Conservation (phyloP, 92 coral and sea anemone species). For the Bergia puertoricense region DNA sequence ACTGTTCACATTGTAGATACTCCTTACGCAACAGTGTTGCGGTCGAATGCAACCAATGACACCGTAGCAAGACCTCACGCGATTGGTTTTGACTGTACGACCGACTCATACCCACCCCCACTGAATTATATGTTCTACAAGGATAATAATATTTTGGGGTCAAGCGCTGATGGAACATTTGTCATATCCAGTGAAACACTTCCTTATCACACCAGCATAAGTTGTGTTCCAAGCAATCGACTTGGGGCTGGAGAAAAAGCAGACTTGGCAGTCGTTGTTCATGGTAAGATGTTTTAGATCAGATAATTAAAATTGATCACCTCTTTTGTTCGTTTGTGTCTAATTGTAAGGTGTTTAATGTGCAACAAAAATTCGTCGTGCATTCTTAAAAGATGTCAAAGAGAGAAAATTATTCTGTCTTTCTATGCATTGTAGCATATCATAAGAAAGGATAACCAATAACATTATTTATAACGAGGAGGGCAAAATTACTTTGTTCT, state of each 20-base stretch:
- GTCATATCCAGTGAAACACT: not conserved
- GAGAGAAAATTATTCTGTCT: too few relatives aligned
- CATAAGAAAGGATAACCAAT: too few relatives aligned
- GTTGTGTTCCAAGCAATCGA: conserved; percentile 2
- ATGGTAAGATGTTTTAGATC: conserved; percentile 2
- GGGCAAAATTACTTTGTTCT: too few relatives aligned
- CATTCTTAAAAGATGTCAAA: too few relatives aligned
- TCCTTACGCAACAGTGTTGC: conserved; percentile 38
- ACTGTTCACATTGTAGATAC: conserved; percentile 32
- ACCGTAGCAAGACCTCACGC: conserved; percentile 15
- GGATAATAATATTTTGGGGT: not conserved
- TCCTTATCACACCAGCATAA: not conserved
- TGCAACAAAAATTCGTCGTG: too few relatives aligned
- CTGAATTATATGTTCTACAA: conserved; percentile 15
- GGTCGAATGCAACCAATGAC: conserved; percentile 14
- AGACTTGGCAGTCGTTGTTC: not conserved
- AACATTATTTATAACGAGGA: too few relatives aligned
- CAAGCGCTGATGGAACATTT: conserved; percentile 23
- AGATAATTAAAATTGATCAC: too few relatives aligned
- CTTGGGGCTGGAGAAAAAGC: not conserved
- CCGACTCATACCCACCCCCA: conserved; percentile 13
- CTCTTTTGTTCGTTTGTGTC: too few relatives aligned
- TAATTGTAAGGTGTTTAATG: too few relatives aligned
- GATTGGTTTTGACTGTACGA: conserved; percentile 21
- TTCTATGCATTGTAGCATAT: too few relatives aligned